Evolutionary conservation across 2,113 vertebrate genomes (phyloP), one percentile per base, ranked within the genome.

Genomic region (Rhinopithecus roxellana): DNA sequence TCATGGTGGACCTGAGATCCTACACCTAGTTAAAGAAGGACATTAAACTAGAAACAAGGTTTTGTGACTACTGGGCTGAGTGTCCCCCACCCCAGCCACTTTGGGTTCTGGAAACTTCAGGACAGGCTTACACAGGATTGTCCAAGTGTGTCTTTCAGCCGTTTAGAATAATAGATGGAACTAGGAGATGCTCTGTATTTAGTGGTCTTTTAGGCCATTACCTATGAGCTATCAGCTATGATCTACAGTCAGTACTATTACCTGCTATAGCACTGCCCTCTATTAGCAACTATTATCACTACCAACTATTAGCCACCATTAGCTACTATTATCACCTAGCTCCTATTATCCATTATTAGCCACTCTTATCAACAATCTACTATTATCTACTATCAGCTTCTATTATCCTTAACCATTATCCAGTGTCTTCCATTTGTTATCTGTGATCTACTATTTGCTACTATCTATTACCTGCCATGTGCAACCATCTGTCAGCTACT

Each of bases 321-420:
- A 97, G 97, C 96, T 96, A 89, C 92, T 95, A 95, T 98, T 98
- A 96, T 93, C 94, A 96, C 74, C 92, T 59, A 59, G 57, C 75
- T 95, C 81, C 95, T 97, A 97, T 97, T 98, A 98, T 94, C 93
- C 90, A 91, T 97, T 97, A 96, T 98, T 98, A 98, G 97, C 88
- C 81, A 59, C 96, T 96, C 93, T 96, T 97, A 98, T 97, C 96
- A 98, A 80, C 86, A 35, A 91, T 85, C 94, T 90, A 90, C 97
- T 97, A 97, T 98, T 97, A 98, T 96, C 88, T 79, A 88, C 96
- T 97, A 92, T 98, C 96, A 97, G 94, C 90, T 93, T 96, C 96
- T 98, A 96, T 96, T 96, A 98, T 97, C 94, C 72, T 55, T 88
- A 84, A 1, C 84, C 97, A 93, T 96, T 97, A 98, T 88, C 95